These are phyloP conservation scores for Philopotamus ludificatus DNA, from an alignment of 1,140 invertebrate genomes.

Conservation along the genomic window DNA sequence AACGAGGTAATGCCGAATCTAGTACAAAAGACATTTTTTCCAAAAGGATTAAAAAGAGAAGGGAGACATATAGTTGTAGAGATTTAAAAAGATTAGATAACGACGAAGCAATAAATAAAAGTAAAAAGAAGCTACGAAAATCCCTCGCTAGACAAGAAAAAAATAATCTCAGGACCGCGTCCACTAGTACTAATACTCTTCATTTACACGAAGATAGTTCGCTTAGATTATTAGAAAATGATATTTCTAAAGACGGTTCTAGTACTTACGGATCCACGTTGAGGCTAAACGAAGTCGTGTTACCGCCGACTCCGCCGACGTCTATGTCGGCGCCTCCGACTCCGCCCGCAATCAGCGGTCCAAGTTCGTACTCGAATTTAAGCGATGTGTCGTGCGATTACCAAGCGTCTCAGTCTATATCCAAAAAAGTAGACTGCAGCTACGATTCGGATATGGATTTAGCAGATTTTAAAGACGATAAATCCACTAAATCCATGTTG, in stretches of 20 bases:
- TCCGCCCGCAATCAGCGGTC: conserved; percentile 49
- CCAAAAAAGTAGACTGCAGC: conserved; percentile 3
- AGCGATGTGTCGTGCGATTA: conserved; percentile 27
- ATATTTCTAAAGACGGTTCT: conserved; percentile 35
- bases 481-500: neutral
- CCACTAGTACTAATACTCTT: conserved; percentile 27
- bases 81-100: neutral
- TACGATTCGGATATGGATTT: conserved; percentile 33
- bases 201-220: conserved; percentile 25
- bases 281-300: conserved; percentile 29
- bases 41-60: conserved; percentile 30
- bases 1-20: conserved; percentile 44
- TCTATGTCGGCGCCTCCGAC: conserved; percentile 61
- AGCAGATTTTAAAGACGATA: conserved; percentile 12
- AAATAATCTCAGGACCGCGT: conserved; percentile 10
- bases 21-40: conserved; percentile 26
- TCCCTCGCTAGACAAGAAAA: conserved; percentile 27
- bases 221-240: conserved; percentile 30
- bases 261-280: conserved; percentile 18
- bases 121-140: conserved; percentile 32
- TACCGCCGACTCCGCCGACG: conserved; percentile 63
- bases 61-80: conserved; percentile 6
- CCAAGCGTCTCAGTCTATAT: conserved; percentile 13
- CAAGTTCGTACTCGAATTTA: conserved; percentile 46
- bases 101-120: conserved; percentile 35